Percentiles rank a stretch among this genome's conserved stretches.
These are phyloP conservation scores for Paragorgia papillata DNA, from an alignment of 92 coral and sea anemone species.

Conservation along the genomic window DNA sequence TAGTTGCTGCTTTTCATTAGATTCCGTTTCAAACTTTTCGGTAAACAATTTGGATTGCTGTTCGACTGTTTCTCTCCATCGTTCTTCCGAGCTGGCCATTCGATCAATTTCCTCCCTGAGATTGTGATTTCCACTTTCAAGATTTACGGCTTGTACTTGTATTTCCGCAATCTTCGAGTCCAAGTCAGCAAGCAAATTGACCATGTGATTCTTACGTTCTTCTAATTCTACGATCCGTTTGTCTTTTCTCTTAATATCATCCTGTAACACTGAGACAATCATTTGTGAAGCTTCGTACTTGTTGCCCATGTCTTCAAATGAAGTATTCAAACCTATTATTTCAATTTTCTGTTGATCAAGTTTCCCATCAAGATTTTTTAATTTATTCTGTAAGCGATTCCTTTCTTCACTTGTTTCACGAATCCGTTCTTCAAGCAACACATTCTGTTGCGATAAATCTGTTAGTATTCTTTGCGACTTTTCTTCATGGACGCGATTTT, in stretches of 20 bases:
- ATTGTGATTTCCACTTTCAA: slow-evolving; percentile 13
- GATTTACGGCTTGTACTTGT: slow-evolving; percentile 22
- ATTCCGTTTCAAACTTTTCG: slow-evolving; percentile 5
- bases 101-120: slow-evolving; percentile 6
- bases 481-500: neutral
- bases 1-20: slow-evolving; percentile 22
- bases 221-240: slow-evolving; percentile 18
- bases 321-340: neutral
- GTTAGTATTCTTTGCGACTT: neutral
- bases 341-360: slow-evolving; percentile 4
- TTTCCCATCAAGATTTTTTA: neutral
- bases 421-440: slow-evolving; percentile 3
- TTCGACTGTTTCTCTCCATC: slow-evolving; percentile 19
- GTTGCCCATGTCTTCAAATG: neutral
- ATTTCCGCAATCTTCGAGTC: slow-evolving; percentile 37
- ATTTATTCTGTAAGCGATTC: neutral
- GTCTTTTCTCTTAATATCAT: slow-evolving; percentile 25
- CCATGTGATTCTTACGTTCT: neutral
- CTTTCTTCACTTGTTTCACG: slow-evolving; percentile 7
- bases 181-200: slow-evolving; percentile 28
- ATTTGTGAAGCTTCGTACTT: slow-evolving; percentile 9
- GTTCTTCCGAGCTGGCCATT: neutral
- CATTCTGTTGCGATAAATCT: neutral
- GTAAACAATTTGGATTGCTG: slow-evolving; percentile 1
- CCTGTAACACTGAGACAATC: slow-evolving; percentile 12